These are phyloP conservation scores for Tetramorium alpestre DNA, from an alignment of 1,140 invertebrate genomes.

Conservation along the genomic window DNA sequence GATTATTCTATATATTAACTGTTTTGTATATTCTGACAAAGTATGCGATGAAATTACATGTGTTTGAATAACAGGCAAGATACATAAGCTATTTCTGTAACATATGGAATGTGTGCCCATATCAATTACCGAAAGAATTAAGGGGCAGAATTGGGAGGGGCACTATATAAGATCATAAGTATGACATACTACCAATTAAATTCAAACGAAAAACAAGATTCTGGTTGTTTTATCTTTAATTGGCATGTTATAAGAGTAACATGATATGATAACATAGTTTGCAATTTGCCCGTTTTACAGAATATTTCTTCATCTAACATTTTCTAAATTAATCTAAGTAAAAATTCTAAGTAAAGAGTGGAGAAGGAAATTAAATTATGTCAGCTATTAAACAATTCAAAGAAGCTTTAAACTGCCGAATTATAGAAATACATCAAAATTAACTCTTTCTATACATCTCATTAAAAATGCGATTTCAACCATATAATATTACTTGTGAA, in stretches of 20 bases:
- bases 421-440: slow-evolving; percentile 18
- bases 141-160: slow-evolving; percentile 82
- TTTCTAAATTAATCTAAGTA: neutral
- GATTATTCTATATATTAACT: neutral
- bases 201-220: slow-evolving; percentile 28
- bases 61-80: neutral
- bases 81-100: neutral
- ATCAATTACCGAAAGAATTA: slow-evolving; percentile 51
- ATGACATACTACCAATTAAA: slow-evolving; percentile 35
- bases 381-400: neutral
- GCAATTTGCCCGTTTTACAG: slow-evolving; percentile 72
- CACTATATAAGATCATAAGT: slow-evolving; percentile 80
- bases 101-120: slow-evolving; percentile 14
- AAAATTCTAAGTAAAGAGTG: neutral
- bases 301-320: slow-evolving; percentile 48
- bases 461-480: slow-evolving; percentile 11
- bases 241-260: slow-evolving; percentile 28
- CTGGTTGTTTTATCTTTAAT: slow-evolving; percentile 17
- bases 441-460: neutral
- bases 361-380: slow-evolving; percentile 4
- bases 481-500: slow-evolving; percentile 20
- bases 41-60: neutral
- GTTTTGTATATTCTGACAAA: neutral
- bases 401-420: neutral
- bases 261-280: slow-evolving; percentile 50